Evolutionary conservation across 2,888 invertebrate species (phyloP), one percentile per base, ranked within the genome.

Genomic region (Harpalus rubripes): DNA sequence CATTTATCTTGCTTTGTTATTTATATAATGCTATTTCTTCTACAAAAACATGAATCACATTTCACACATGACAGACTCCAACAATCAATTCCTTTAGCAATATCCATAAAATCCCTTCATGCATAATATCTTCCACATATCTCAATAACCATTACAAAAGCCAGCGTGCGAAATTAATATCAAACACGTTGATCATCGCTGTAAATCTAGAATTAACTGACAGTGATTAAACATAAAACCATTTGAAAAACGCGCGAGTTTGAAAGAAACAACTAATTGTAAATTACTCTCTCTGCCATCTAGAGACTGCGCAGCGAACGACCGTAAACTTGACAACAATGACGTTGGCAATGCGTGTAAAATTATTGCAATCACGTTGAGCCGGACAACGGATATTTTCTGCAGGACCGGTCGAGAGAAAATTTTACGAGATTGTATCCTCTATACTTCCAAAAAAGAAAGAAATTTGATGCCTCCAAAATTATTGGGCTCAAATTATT

Each of bases 251-350:
- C 22, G 15, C 58, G 22, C 63, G 63, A 68, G 10, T 72, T 72
- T 10, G 52, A 81, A 81, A 68, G 81, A 68, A 68, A 68, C 68
- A 52, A 81, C 68, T 56, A 81, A 81, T 81, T 72, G 72, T 81
- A 68, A 81, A 63, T 63, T 81, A 81, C 61, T 44, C 15, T 65
- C 26, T 65, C 26, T 63, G 44, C 52, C 83, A 59, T 56, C 72
- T 83, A 56, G 41, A 76, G 83, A 15, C 76, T 12, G 58, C 59
- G 74, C 68, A 12, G 72, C 56, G 72, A 84, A 76, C 83, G 63
- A 56, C 84, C 56, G 63, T 84, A 85, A 85, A 80, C 56, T 58
- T 79, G 80, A 85, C 85, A 85, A 85, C 85, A 85, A 85, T 85
- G 83, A 76, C 58, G 59, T 39, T 26, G 32, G 72, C 61, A 76